Evolutionary conservation across 2,888 invertebrate genomes (phyloP).

Genomic region (Parelbella ahira): DNA sequence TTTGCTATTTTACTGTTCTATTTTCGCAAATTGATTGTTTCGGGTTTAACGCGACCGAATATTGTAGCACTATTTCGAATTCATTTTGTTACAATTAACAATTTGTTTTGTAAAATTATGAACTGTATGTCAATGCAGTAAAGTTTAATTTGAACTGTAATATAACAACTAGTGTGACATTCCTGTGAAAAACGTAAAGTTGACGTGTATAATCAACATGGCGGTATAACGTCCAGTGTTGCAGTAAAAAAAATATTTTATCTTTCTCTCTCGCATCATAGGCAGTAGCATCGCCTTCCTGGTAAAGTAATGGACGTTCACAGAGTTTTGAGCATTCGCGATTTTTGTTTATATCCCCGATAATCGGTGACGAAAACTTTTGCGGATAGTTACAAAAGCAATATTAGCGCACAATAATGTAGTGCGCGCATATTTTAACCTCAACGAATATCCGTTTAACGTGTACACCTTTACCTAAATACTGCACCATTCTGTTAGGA

Average conservation of each 20-base stretch:
- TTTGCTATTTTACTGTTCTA: constrained; percentile 5
- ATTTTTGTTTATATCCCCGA: constrained; percentile 77
- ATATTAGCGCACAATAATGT: constrained; percentile 57
- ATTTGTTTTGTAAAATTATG: constrained; percentile 1
- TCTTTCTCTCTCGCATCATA: constrained; percentile 64
- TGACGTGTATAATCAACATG: constrained; percentile 30
- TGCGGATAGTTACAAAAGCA: constrained; percentile 69
- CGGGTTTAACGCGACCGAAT: constrained; percentile 40
- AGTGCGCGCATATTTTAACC: constrained; percentile 59
- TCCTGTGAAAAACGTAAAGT: neutral
- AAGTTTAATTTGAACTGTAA: constrained; percentile 11
- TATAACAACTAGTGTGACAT: too few relatives aligned
- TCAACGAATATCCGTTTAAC: constrained; percentile 54
- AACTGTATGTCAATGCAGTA: neutral
- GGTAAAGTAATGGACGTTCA: constrained; percentile 75
- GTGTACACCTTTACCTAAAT: constrained; percentile 48
- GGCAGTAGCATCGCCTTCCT: constrained; percentile 74
- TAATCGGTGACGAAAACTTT: constrained; percentile 74
- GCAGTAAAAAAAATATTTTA: constrained; percentile 62
- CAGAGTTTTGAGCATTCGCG: constrained; percentile 58
- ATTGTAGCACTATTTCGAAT: constrained; percentile 21
- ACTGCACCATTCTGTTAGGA: constrained; percentile 43
- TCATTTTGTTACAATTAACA: neutral
- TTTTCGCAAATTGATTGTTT: constrained; percentile 29
- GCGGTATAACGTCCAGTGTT: constrained; percentile 50